Evolutionary conservation across 2,888 invertebrate species (phyloP), one percentile per base, ranked within the genome.

Genomic region (Nomada lathburiana): DNA sequence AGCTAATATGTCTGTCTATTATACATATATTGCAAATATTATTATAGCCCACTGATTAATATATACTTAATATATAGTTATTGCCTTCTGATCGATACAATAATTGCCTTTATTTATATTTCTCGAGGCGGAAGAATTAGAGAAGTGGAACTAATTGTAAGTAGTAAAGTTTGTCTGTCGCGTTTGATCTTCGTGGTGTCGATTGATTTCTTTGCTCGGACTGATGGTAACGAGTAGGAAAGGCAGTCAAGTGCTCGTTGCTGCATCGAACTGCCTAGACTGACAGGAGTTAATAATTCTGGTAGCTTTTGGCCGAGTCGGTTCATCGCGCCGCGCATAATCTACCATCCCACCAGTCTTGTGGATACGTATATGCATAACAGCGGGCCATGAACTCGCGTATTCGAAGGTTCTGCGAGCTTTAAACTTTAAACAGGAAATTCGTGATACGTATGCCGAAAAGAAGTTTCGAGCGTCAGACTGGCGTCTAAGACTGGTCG

Each of bases 261-360:
- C 64, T 71, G 83, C 78, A 83, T 83, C 77, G 83, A 83, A 57
- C 83, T 50, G 68, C 74, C 77, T 52, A 36, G 83, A 83, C 83
- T 83, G 83, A 83, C 83, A 83, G 74, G 78, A 78, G 83, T 83
- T 83, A 87, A 87, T 88, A 87, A 87, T 86, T 80, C 80, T 59
- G 59, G 73, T 74, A 73, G 83, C 67, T 83, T 83, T 78, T 52
- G 63, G 82, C 76, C 83, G 83, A 72, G 83, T 74, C 67, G 83
- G 78, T 83, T 83, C 83, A 82, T 83, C 83, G 83, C 70, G 83
- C 83, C 83, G 83, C 83, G 83, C 83, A 83, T 74, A 73, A 77
- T 65, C 83, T 69, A 71, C 75, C 71, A 76, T 82, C 69, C 83
- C 83, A 71, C 84, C 83, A 68, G 60, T 47, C 52, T 75, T 11